phyloP scores from a whole-genome alignment of 2,888 invertebrate species.

The Trichopria drosophilae region DNA sequence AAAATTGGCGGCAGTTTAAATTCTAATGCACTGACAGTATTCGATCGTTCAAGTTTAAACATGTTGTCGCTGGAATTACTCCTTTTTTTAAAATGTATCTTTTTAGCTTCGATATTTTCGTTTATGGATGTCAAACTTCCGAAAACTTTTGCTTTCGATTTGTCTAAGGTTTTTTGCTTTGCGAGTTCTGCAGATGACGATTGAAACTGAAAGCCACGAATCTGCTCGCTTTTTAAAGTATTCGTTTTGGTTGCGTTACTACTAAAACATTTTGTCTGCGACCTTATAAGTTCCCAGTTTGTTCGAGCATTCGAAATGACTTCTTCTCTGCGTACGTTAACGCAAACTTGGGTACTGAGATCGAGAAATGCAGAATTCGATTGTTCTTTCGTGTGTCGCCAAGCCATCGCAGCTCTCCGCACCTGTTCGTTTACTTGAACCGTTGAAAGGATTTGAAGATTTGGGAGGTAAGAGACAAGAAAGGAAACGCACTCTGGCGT shows the following conservation, averaged over 20 bases:
- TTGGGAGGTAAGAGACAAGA: slow-evolving; percentile 77
- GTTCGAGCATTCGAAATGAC: slow-evolving; percentile 83
- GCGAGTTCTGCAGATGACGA: slow-evolving; percentile 44
- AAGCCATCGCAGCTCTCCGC: slow-evolving; percentile 75
- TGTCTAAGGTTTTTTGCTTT: slow-evolving; percentile 45
- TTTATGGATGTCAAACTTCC: slow-evolving; percentile 52
- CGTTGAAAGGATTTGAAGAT: slow-evolving; percentile 72
- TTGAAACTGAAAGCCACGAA: slow-evolving; percentile 42
- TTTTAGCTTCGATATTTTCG: slow-evolving; percentile 48
- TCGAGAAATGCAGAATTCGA: slow-evolving; percentile 70
- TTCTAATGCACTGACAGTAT: slow-evolving; percentile 46
- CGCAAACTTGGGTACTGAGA: slow-evolving; percentile 63
- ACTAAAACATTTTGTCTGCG: slow-evolving; percentile 67
- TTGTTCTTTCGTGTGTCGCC: slow-evolving; percentile 77
- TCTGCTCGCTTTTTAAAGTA: slow-evolving; percentile 40
- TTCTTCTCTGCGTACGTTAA: slow-evolving; percentile 73
- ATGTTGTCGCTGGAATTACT: slow-evolving; percentile 50
- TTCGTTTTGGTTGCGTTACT: slow-evolving; percentile 40
- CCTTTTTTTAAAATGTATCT: slow-evolving; percentile 48
- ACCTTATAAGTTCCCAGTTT: slow-evolving; percentile 81
- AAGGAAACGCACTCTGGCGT: slow-evolving; percentile 83
- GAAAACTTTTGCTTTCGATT: slow-evolving; percentile 46
- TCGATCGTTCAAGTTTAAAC: slow-evolving; percentile 34
- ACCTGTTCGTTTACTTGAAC: slow-evolving; percentile 82
- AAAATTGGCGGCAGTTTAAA: slow-evolving; percentile 71